phyloP scores from a whole-genome alignment of 2,888 invertebrate species.

The Xestia ashworthii region DNA sequence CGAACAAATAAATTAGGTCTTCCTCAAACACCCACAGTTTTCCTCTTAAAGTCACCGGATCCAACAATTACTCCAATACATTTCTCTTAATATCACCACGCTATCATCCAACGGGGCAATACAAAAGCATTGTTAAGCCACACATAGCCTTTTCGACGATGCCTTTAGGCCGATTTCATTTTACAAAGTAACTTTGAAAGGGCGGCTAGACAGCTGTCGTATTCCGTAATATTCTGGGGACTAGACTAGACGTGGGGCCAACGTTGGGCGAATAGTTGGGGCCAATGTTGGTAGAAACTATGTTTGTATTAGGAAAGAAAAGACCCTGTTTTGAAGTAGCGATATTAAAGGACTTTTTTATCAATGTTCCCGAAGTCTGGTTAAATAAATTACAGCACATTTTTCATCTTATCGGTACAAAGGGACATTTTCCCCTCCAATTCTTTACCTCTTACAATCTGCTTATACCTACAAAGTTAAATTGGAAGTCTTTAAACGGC shows the following conservation, averaged over 20 bases:
- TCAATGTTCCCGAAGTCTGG: slow-evolving; percentile 20
- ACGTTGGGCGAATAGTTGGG: slow-evolving; percentile 10
- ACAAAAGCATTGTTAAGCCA: slow-evolving; percentile 65
- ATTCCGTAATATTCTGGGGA: slow-evolving; percentile 61
- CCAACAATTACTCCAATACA: slow-evolving; percentile 42
- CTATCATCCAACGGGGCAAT: slow-evolving; percentile 50
- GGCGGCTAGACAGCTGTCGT: slow-evolving; percentile 69
- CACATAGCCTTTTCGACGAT: slow-evolving; percentile 78
- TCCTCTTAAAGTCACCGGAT: slow-evolving; percentile 13
- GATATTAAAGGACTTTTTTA: slow-evolving; percentile 6
- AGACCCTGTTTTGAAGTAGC: background rate
- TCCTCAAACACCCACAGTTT: background rate
- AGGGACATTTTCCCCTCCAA: slow-evolving; percentile 28
- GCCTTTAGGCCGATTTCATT: slow-evolving; percentile 80
- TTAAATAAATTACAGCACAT: slow-evolving; percentile 46
- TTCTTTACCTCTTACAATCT: slow-evolving; percentile 46
- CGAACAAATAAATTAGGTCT: slow-evolving; percentile 19
- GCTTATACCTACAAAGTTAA: slow-evolving; percentile 57
- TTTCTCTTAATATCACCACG: slow-evolving; percentile 53
- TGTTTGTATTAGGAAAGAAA: slow-evolving; percentile 1
- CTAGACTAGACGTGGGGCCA: slow-evolving; percentile 49
- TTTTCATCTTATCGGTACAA: slow-evolving; percentile 36
- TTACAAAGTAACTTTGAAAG: slow-evolving; percentile 79
- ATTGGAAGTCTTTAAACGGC: slow-evolving; percentile 47
- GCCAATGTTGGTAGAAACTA: slow-evolving; percentile 30